Conservation (phyloP, 2,797 vertebrate species). For the Sebastes matsubarae region DNA sequence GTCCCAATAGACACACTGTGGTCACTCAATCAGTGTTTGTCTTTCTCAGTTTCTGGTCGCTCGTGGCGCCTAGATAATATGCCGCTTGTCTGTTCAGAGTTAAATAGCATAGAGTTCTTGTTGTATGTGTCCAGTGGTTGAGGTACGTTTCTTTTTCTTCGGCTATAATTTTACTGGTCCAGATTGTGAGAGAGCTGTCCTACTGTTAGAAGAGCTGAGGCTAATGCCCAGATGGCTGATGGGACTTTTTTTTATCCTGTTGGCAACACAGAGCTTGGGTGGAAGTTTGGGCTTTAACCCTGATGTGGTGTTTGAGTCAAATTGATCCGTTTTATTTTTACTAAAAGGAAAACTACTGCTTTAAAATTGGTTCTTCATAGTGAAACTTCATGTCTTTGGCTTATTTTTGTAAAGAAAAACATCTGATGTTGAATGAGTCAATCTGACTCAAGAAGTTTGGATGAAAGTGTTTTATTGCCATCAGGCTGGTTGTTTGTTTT, state of each 20-base stretch:
- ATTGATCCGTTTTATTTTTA: neutral
- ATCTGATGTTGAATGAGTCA: neutral
- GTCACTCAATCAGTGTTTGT: slow-evolving; percentile 12
- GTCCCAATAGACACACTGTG: slow-evolving; percentile 12
- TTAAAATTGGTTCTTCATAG: neutral
- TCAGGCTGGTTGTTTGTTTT: neutral
- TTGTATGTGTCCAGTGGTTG: slow-evolving; percentile 4
- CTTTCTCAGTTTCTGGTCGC: slow-evolving; percentile 14
- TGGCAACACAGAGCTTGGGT: slow-evolving; percentile 3
- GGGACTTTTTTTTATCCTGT: neutral
- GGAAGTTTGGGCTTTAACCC: neutral
- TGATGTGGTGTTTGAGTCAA: neutral
- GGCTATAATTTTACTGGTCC: neutral
- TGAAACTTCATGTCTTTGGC: neutral
- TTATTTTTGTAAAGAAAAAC: neutral
- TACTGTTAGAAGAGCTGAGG: neutral
- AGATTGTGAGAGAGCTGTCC: slow-evolving; percentile 12
- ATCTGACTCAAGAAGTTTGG: neutral
- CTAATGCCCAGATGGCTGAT: slow-evolving; percentile 10
- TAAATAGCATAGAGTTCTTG: neutral
- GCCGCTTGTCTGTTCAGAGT: slow-evolving; percentile 20
- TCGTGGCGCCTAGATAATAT: slow-evolving; percentile 11
- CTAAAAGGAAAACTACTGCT: neutral
- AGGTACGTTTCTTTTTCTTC: neutral
- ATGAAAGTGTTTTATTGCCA: neutral